A percentile compares a stretch with the other conserved stretches of the same genome.
Conservation (phyloP, 2,113 vertebrate species). For the Corvus hawaiiensis region DNA sequence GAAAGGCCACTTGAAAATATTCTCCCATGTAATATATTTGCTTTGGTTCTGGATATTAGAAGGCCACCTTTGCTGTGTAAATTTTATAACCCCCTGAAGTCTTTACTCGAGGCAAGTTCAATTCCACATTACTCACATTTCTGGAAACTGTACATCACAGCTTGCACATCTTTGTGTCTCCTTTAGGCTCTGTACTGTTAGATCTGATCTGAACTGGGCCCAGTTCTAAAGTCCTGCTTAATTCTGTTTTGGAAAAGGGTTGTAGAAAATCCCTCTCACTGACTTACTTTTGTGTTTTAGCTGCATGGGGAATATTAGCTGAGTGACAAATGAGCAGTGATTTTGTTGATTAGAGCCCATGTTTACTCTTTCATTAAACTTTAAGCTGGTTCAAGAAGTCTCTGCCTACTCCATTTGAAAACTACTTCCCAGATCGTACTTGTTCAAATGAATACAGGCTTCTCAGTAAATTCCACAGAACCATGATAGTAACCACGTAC, state of each 20-base stretch:
- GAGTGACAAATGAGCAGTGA: not conserved
- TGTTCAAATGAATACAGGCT: not conserved
- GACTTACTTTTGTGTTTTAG: not conserved
- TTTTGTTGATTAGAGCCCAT: not conserved
- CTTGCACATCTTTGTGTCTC: not conserved
- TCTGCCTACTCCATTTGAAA: not conserved
- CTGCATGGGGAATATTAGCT: not conserved
- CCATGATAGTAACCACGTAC: not conserved
- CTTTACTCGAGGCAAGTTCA: not conserved
- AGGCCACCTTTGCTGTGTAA: not conserved
- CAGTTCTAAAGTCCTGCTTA: not conserved
- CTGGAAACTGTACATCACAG: not conserved
- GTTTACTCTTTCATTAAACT: not conserved
- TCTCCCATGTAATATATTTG: not conserved
- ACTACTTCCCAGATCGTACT: not conserved
- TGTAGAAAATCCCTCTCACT: not conserved
- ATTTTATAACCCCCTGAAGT: not conserved
- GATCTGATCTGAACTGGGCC: not conserved
- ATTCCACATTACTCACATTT: not conserved
- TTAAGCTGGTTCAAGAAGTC: not conserved
- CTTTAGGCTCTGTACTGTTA: not conserved
- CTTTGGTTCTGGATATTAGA: not conserved
- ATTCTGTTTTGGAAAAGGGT: not conserved
- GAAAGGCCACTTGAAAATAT: not conserved
- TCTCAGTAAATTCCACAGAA: not conserved